These are phyloP conservation scores for Liodrosophila aerea DNA, from an alignment of 2,888 invertebrate species.

Conservation along the genomic window DNA sequence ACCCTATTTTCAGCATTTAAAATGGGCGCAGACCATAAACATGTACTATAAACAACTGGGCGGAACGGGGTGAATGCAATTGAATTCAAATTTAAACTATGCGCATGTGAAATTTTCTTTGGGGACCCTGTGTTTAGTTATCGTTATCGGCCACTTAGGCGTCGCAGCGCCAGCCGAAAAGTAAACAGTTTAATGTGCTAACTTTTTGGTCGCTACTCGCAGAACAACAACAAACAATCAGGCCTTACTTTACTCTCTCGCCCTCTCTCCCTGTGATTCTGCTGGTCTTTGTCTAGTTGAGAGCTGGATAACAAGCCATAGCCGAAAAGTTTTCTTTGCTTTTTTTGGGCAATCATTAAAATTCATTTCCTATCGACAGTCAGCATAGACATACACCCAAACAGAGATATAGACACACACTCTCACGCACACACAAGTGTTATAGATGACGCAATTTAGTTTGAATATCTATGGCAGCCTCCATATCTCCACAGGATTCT, in stretches of 20 bases:
- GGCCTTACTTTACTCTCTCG: background rate
- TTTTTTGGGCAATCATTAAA: conserved; percentile 69
- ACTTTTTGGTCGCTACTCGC: conserved; percentile 47
- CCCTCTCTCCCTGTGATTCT: background rate
- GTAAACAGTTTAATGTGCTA: conserved; percentile 74
- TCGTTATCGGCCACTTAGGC: conserved; percentile 66
- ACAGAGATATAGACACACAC: conserved; percentile 9
- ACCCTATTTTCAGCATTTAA: no score
- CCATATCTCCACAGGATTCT: conserved; percentile 16
- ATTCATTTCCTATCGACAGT: conserved; percentile 75
- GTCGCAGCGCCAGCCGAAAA: conserved; percentile 42
- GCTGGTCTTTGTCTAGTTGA: no score
- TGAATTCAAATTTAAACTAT: conserved; percentile 33
- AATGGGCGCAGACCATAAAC: no score
- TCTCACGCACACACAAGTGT: conserved; percentile 28
- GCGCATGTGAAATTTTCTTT: background rate
- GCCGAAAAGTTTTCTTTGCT: conserved; percentile 37
- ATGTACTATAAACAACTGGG: conserved; percentile 45
- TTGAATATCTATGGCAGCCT: conserved; percentile 65
- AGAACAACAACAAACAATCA: conserved; percentile 49
- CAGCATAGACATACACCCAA: conserved; percentile 44
- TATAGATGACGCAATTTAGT: conserved; percentile 75
- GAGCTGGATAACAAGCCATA: conserved; percentile 40
- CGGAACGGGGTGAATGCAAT: conserved; percentile 30
- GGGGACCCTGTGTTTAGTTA: conserved; percentile 19